Evolutionary conservation across 2,113 vertebrate species (phyloP).

Genomic region (Herpailurus yagouaroundi): DNA sequence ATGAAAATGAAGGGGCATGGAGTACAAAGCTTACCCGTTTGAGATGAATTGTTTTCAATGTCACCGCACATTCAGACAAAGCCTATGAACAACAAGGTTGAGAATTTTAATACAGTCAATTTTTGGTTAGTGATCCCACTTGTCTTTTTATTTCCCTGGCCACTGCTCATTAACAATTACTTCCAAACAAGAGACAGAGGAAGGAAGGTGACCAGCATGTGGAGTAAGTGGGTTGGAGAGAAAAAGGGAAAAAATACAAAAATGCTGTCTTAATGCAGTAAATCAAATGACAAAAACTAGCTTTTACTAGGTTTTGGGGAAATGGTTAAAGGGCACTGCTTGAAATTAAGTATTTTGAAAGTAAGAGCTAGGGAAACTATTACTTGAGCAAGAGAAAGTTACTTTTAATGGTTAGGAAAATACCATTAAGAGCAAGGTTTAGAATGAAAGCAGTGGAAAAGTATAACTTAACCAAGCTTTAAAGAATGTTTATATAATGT

Average conservation of each 20-base stretch:
- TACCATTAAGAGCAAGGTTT: neutral
- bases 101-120: neutral
- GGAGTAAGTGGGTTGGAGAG: neutral
- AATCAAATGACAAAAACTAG: neutral
- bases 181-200: neutral
- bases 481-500: neutral
- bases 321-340: neutral
- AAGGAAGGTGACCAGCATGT: neutral
- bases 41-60: constrained; percentile 97
- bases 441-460: neutral
- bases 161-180: neutral
- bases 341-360: neutral
- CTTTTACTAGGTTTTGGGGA: neutral
- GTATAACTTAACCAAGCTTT: neutral
- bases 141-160: neutral
- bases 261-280: neutral
- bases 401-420: neutral
- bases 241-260: neutral
- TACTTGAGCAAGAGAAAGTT: neutral
- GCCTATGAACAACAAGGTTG: constrained; percentile 86
- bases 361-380: neutral
- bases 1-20: neutral
- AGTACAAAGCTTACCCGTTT: constrained; percentile 90
- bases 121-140: neutral
- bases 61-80: constrained; percentile 96